phyloP scores from a whole-genome alignment of 2,797 vertebrate species.

The Gallinago nigripennis region DNA sequence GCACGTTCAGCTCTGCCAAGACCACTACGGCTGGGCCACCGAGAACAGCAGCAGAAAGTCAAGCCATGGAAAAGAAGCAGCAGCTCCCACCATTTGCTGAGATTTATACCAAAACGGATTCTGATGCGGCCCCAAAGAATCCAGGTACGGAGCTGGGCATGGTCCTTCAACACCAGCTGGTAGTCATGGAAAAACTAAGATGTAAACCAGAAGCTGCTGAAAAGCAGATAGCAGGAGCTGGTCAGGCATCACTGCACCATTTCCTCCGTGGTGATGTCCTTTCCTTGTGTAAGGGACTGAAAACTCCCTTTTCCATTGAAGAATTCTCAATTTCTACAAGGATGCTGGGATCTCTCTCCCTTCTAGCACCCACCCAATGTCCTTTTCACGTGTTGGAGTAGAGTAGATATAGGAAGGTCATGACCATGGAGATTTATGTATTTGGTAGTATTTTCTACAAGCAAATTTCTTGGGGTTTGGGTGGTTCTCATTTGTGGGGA shows the following conservation, averaged over 20 bases:
- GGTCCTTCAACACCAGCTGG: background rate
- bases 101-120: constrained; percentile 39
- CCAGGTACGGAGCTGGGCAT: constrained; percentile 29
- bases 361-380: rapidly evolving
- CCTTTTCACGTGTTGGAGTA: background rate
- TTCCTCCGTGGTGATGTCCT: background rate
- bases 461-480: background rate
- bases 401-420: background rate
- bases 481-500: background rate
- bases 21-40: background rate
- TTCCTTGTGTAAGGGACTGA: background rate
- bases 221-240: background rate
- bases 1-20: background rate
- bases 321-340: rapidly evolving
- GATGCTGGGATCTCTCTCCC: background rate
- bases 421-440: background rate
- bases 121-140: background rate
- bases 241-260: background rate
- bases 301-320: background rate
- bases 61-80: constrained; percentile 18
- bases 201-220: background rate
- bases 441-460: background rate
- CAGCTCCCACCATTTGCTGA: constrained; percentile 51
- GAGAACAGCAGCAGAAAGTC: background rate
- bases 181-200: background rate